Conservation (phyloP, 2,113 vertebrate species). For the Triplophysa rosa region DNA sequence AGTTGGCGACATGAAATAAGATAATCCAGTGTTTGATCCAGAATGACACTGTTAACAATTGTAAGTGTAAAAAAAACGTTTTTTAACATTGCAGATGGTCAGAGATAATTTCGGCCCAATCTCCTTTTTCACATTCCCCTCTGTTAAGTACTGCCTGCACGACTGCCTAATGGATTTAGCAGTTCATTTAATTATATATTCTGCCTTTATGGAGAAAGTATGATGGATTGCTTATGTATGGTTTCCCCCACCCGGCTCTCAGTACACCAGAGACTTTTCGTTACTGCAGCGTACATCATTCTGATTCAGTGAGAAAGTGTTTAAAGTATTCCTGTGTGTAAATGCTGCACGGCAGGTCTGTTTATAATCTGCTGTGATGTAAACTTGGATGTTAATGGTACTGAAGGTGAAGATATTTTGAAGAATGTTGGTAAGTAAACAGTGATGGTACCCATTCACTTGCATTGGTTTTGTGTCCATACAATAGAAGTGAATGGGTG, state of each 20-base stretch:
- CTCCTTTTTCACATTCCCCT: slow-evolving; percentile 12
- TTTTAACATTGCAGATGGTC: slow-evolving; percentile 13
- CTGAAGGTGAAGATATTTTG: no score
- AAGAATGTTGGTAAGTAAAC: neutral
- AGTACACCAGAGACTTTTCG: slow-evolving; percentile 14
- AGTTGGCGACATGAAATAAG: neutral
- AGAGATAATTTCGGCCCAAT: slow-evolving; percentile 3
- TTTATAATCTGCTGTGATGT: slow-evolving; percentile 26
- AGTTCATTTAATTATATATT: slow-evolving; percentile 49
- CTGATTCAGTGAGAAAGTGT: slow-evolving; percentile 25
- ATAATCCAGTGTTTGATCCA: neutral
- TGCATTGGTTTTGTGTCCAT: no score
- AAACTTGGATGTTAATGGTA: neutral
- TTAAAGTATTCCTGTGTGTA: neutral
- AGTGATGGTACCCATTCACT: no score
- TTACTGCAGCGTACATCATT: slow-evolving; percentile 47
- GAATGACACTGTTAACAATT: no score
- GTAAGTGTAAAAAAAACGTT: neutral
- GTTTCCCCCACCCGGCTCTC: neutral
- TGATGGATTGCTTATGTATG: slow-evolving; percentile 9
- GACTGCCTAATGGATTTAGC: slow-evolving; percentile 43
- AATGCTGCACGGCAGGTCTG: slow-evolving; percentile 10
- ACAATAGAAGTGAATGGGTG: no score
- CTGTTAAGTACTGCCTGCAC: slow-evolving; percentile 7
- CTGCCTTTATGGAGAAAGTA: slow-evolving; percentile 18